Evolutionary conservation across 2,113 vertebrate species (phyloP).

Genomic region (Stegastes partitus): DNA sequence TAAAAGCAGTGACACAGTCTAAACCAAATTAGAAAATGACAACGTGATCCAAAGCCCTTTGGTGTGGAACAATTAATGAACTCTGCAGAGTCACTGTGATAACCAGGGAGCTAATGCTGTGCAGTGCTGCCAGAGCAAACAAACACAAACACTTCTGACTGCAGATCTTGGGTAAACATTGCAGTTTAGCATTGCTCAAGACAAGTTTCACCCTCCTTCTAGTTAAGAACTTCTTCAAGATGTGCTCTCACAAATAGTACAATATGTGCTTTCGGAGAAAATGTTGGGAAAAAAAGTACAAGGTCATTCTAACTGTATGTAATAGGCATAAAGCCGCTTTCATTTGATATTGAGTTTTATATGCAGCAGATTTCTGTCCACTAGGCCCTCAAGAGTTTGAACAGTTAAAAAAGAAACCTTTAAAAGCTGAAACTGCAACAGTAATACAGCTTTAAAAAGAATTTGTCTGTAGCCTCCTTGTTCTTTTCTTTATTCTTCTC

Average conservation of each 20-base stretch:
- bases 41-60: constrained; percentile 65
- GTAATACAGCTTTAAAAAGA: constrained; percentile 1
- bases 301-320: neutral
- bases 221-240: constrained; percentile 33
- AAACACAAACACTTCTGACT: constrained; percentile 54
- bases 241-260: constrained; percentile 3
- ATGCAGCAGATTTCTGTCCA: neutral
- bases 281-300: neutral
- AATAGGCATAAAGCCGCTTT: neutral
- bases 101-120: constrained; percentile 50
- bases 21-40: constrained; percentile 74
- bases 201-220: constrained; percentile 16
- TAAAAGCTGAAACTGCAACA: neutral
- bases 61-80: constrained; percentile 72
- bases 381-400: neutral
- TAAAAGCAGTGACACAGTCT: constrained; percentile 60
- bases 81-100: constrained; percentile 56
- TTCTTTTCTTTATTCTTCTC: constrained; percentile 26
- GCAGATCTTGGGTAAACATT: constrained; percentile 51
- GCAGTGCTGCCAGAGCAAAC: constrained; percentile 45
- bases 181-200: constrained; percentile 43
- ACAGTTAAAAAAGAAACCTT: constrained; percentile 24
- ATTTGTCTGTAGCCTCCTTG: neutral
- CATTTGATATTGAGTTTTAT: neutral
- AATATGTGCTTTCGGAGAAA: constrained; percentile 20